These are phyloP conservation scores for Stenodera caucasica DNA, from an alignment of 2,888 invertebrate species.

Conservation along the genomic window DNA sequence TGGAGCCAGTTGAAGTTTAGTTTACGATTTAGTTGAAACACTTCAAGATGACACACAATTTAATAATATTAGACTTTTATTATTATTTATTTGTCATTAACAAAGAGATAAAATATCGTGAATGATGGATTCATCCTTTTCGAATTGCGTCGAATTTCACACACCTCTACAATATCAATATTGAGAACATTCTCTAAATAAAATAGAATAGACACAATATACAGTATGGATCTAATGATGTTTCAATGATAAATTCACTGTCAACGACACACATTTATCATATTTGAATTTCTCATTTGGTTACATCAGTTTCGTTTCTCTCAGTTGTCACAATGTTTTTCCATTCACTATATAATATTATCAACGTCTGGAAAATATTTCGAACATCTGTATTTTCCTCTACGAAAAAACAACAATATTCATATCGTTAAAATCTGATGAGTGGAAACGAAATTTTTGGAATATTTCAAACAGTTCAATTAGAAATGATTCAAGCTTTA, in stretches of 20 bases:
- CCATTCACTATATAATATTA: neutral
- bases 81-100: neutral
- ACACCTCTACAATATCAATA: neutral
- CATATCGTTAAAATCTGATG: too few relatives aligned
- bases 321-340: neutral
- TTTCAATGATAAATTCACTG: conserved; percentile 6
- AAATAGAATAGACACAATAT: neutral
- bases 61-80: neutral
- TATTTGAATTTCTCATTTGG: neutral
- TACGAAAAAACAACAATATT: too few relatives aligned
- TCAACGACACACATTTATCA: conserved; percentile 1
- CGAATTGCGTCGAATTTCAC: neutral
- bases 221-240: neutral
- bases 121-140: neutral
- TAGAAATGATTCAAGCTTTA: too few relatives aligned
- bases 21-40: neutral
- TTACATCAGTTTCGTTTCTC: neutral
- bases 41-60: neutral
- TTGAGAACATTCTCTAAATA: neutral
- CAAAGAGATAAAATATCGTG: neutral
- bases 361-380: too few relatives aligned
- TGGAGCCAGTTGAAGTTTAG: neutral
- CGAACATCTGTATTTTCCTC: too few relatives aligned
- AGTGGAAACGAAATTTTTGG: too few relatives aligned
- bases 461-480: too few relatives aligned